phyloP scores from a whole-genome alignment of 2,888 invertebrate species.

The Pteria penguin region DNA sequence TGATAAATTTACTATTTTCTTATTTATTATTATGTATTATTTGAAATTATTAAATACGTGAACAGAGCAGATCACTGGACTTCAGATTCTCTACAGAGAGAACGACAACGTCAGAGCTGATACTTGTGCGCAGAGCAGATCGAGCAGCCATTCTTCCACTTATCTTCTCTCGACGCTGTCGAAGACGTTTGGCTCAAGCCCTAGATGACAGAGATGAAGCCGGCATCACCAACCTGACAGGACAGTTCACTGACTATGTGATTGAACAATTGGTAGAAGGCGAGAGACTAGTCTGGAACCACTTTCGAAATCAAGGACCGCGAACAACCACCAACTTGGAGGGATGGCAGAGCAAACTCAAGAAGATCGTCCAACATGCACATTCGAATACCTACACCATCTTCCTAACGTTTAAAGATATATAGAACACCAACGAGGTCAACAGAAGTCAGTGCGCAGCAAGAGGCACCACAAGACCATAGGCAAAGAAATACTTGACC shows the following conservation, averaged over 20 bases:
- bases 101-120: too few relatives aligned
- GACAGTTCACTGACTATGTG: slow-evolving; percentile 8
- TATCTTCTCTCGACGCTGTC: too few relatives aligned
- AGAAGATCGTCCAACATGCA: slow-evolving; percentile 12
- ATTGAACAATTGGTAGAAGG: slow-evolving; percentile 2
- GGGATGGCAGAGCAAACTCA: slow-evolving; percentile 3
- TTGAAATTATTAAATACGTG: too few relatives aligned
- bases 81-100: too few relatives aligned
- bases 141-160: too few relatives aligned
- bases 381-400: slow-evolving; percentile 18
- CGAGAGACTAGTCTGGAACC: not conserved
- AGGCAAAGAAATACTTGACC: slow-evolving; percentile 1
- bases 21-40: too few relatives aligned
- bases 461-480: not conserved
- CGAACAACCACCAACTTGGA: slow-evolving; percentile 3
- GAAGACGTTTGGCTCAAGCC: slow-evolving; percentile 17
- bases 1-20: too few relatives aligned
- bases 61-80: too few relatives aligned
- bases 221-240: not conserved
- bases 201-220: slow-evolving; percentile 1
- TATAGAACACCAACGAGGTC: not conserved
- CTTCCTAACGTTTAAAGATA: slow-evolving; percentile 10
- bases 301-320: slow-evolving; percentile 3
- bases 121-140: too few relatives aligned
- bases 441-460: not conserved